These are phyloP conservation scores for Lepidurus packardi DNA, from an alignment of 1,140 invertebrate species.

Conservation along the genomic window DNA sequence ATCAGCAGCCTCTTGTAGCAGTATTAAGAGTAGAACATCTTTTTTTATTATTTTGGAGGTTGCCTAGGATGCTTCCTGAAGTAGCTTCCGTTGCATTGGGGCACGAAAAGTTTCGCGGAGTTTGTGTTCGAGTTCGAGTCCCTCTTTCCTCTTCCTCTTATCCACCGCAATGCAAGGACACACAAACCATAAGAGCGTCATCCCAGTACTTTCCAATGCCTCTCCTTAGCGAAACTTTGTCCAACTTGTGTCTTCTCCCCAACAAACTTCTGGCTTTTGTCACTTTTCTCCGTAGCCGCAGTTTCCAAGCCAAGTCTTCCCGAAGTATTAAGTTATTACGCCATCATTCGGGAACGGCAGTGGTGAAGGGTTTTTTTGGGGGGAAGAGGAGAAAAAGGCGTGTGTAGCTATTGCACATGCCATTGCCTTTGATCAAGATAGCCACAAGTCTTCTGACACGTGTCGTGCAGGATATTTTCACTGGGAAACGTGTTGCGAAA, in stretches of 20 bases:
- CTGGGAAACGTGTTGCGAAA: too few relatives aligned
- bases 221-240: neutral
- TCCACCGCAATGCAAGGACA: neutral
- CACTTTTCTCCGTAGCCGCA: neutral
- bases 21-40: neutral
- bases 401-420: too few relatives aligned
- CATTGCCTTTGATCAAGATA: too few relatives aligned
- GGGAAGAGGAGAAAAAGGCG: too few relatives aligned
- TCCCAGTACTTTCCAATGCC: neutral
- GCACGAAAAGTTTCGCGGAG: neutral
- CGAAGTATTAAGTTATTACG: neutral
- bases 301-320: neutral
- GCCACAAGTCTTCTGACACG: too few relatives aligned
- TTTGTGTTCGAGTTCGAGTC: neutral
- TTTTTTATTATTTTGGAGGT: neutral
- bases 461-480: too few relatives aligned
- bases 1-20: conserved; percentile 18
- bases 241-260: neutral
- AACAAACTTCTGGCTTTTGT: conserved; percentile 7
- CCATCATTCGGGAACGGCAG: neutral
- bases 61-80: conserved; percentile 6
- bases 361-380: too few relatives aligned
- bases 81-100: neutral
- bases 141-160: neutral
- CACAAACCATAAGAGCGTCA: neutral